Conservation (phyloP, 2,797 vertebrate genomes). For the Echeneis naucrates region DNA sequence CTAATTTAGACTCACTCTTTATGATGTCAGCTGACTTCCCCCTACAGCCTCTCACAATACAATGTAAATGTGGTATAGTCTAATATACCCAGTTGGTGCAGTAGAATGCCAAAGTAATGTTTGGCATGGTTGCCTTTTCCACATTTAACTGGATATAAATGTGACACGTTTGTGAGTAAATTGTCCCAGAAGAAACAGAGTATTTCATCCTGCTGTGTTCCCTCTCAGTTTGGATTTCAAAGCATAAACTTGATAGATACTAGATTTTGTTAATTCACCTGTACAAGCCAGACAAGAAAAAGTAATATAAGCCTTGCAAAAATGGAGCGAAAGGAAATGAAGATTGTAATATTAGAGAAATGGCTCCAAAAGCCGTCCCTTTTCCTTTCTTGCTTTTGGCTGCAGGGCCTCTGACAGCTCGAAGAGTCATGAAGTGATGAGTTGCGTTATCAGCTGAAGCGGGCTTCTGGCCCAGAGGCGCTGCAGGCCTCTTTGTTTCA, state of each 20-base stretch:
- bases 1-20: too few species aligned
- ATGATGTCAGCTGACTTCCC: too few species aligned
- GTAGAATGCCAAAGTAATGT: too few species aligned
- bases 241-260: too few species aligned
- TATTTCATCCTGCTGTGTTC: background rate
- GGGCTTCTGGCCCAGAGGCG: conserved; percentile 4
- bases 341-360: background rate
- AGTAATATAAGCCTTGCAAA: background rate
- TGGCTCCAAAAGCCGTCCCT: background rate
- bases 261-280: conserved; percentile 8
- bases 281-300: background rate
- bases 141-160: background rate
- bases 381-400: background rate
- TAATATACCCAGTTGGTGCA: too few species aligned
- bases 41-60: too few species aligned
- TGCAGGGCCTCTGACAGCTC: background rate
- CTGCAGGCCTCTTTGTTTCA: conserved; percentile 52
- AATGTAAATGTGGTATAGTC: too few species aligned
- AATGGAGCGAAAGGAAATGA: background rate
- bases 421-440: conserved; percentile 28
- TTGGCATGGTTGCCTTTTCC: background rate
- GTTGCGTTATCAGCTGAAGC: conserved; percentile 31
- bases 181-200: background rate
- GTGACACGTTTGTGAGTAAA: background rate
- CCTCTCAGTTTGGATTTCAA: background rate